Base-by-base conservation (phyloP, 2,888 invertebrate genomes). In the Cryptosula pallasiana region DNA sequence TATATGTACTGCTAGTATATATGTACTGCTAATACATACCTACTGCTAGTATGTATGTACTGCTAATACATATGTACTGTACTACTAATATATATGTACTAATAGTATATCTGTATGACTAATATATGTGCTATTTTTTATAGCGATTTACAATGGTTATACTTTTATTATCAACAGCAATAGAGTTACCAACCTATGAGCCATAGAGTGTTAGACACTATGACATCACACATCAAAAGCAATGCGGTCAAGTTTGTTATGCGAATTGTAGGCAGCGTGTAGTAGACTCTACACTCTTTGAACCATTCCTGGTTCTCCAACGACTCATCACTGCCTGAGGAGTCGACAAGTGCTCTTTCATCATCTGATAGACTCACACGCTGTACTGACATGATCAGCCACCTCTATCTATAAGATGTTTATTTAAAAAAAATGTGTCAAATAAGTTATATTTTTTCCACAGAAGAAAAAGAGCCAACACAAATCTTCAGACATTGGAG, bases 171-270 rank as follows among this genome's bases (percentile, higher is more conserved):
- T 13, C 45, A 45, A 5, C 45, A 45, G 45, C 20, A 45, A 45
- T 20, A 45, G 45, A 45, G 45, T 45, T 13, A 20, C 45, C 20
- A 5, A 81, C 81, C 81, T 74, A 78, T 76, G 0, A 80, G 74
- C 81, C 81, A 81, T 32, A 81, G 73, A 1, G 76, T 74, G 13
- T 78, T 69, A 23, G 78, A 77, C 0, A 77, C 69, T 3, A 81
- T 72, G 3, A 77, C 79, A 76, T 81, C 80, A n/a, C 80, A 36
- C 71, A 80, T 76, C 2, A 79, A 71, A 1, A 80, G 9, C 0
- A 72, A 34, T 9, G 78, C 72, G 16, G 78, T 74, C n/a, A 81
- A 69, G 72, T 78, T 80, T 55, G 75, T 73, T 71, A 76, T 80
- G 71, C 81, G 71, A 2, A 79, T 35, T 1, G 70, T 55, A 5